Base-by-base conservation (phyloP, 1,140 invertebrate species). In the Centruroides sculpturatus region DNA sequence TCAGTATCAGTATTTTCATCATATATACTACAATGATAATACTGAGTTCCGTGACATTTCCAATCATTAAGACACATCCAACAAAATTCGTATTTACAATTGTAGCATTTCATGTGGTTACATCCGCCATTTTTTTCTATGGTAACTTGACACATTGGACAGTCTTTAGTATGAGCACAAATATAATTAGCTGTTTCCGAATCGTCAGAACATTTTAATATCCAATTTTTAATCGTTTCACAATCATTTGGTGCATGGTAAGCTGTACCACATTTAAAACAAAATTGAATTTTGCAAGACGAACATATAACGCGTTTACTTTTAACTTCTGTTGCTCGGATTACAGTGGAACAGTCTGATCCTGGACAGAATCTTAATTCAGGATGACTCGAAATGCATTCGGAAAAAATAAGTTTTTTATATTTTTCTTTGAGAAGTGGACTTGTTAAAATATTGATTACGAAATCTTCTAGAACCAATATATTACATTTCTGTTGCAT, bases 131-230 rank as follows among this genome's bases (percentile, higher is more conserved):
- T 60, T 46, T 60, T 60, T 35, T 60, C 59, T 10, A 60, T 60
- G 34, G 13, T 41, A 1, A 35, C 34, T 12, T 58, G 50, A 59
- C 59, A 60, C 35, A 52, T 60, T 13, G 59, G 59, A 35, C 59
- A 60, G 36, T 60, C 59, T 46, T 60, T 60, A 23, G 59, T 60
- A 12, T 60, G 46, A 23, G 59, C 48, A 78, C 88, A 91, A 67
- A 98, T 98, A 72, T 98, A 99, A 77, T 98, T 98, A 46, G 94
- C 93, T 55, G 96, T 99, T 79, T 99, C 95, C 63, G 92, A 96
- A 77, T 99, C 96, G 77, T 99, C 95, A 49, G 91, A 93, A 80
- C 94, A 98, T 77, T 99, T 99, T 8, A 91, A 95, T 35, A 98
- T 77, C 96, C 96, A 99, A 68, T 89, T 89, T 73, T 90, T 91